Conservation (phyloP, 2,888 invertebrate genomes). For the Tyria jacobaeae region DNA sequence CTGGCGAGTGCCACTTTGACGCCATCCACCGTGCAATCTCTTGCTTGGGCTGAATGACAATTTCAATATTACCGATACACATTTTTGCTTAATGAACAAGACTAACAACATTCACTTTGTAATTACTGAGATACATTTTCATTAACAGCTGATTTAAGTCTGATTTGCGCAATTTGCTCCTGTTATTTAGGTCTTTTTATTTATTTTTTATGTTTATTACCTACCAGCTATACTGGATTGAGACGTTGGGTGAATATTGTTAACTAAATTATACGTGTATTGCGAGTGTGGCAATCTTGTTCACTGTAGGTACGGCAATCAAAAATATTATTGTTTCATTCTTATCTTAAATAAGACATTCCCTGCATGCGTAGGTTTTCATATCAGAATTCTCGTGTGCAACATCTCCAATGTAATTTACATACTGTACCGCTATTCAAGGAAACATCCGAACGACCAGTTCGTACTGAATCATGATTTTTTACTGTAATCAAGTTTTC, state of each 20-base stretch:
- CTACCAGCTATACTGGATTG: slow-evolving; percentile 9
- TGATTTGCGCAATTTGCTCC: slow-evolving; percentile 52
- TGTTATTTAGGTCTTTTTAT: slow-evolving; percentile 48
- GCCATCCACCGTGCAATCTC: slow-evolving; percentile 64
- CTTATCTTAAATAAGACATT: slow-evolving; percentile 65
- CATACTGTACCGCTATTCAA: slow-evolving; percentile 81
- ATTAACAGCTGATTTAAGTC: slow-evolving; percentile 66
- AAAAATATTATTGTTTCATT: slow-evolving; percentile 57
- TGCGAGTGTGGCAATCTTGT: slow-evolving; percentile 14
- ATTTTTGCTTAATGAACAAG: slow-evolving; percentile 76
- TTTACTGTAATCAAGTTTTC: slow-evolving; percentile 79
- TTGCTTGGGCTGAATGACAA: slow-evolving; percentile 67
- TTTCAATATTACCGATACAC: slow-evolving; percentile 71
- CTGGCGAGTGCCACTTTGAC: slow-evolving; percentile 60
- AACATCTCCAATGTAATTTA: slow-evolving; percentile 71
- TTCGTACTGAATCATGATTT: slow-evolving; percentile 73
- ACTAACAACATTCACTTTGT: slow-evolving; percentile 77
- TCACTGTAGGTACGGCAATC: slow-evolving; percentile 42
- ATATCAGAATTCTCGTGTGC: slow-evolving; percentile 61
- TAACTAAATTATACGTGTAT: slow-evolving; percentile 12
- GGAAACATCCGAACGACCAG: slow-evolving; percentile 66
- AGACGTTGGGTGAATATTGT: slow-evolving; percentile 10
- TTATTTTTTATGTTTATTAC: slow-evolving; percentile 26
- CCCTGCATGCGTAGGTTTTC: slow-evolving; percentile 62
- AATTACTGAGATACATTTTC: slow-evolving; percentile 69